These are phyloP conservation scores for Cartodere bifasciata DNA, from an alignment of 2,888 invertebrate genomes.

Conservation along the genomic window DNA sequence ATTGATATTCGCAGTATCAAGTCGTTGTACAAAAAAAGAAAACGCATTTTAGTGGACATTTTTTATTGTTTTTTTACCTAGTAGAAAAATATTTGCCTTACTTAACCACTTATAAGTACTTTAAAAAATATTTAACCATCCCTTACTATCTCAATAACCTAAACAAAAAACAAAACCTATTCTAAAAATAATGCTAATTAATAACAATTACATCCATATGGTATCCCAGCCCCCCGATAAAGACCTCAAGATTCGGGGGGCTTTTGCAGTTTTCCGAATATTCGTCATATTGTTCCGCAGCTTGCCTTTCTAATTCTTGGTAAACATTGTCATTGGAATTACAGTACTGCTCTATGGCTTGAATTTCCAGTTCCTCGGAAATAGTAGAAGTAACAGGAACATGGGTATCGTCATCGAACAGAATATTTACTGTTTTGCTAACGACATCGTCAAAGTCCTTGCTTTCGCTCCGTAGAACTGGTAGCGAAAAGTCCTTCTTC, in stretches of 20 bases:
- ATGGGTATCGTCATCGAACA: constrained; percentile 20
- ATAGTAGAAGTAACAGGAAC: constrained; percentile 21
- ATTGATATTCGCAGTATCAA: too few relatives aligned
- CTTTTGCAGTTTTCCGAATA: constrained; percentile 25
- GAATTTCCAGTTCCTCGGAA: constrained; percentile 44
- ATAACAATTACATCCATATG: constrained; percentile 6
- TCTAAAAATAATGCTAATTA: constrained; percentile 3
- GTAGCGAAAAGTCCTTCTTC: constrained; percentile 2
- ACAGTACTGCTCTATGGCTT: constrained; percentile 47
- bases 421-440: constrained; percentile 17
- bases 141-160: constrained; percentile 10
- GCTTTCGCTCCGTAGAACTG: background rate
- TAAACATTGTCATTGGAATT: constrained; percentile 42
- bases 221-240: constrained; percentile 19
- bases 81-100: constrained; percentile 9
- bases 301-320: constrained; percentile 50
- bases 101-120: constrained; percentile 11
- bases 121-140: constrained; percentile 11
- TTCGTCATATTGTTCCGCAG: constrained; percentile 49
- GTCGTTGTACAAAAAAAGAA: too few relatives aligned
- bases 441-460: constrained; percentile 18
- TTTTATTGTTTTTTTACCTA: constrained; percentile 11
- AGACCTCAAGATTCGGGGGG: constrained; percentile 19
- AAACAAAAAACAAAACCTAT: constrained; percentile 10
- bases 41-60: too few relatives aligned